Percentiles rank a stretch among this genome's conserved stretches.
Conservation (phyloP, 2,797 vertebrate genomes). For the Gobio occitaniae region DNA sequence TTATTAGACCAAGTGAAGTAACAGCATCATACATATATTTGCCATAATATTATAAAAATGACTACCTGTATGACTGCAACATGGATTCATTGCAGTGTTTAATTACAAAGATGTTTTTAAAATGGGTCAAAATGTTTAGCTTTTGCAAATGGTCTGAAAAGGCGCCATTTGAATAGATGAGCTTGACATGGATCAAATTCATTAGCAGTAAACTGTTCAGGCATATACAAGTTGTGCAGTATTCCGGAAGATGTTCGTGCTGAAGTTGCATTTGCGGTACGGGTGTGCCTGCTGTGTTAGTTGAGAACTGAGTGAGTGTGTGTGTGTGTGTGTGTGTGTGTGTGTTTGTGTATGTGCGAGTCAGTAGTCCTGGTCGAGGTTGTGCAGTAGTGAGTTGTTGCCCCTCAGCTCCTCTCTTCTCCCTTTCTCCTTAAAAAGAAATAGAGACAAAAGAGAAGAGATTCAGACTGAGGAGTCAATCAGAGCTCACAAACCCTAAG, state of each 20-base stretch:
- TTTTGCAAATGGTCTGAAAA: slow-evolving; percentile 18
- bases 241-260: not conserved
- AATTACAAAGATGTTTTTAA: slow-evolving; percentile 2
- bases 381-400: slow-evolving; percentile 79
- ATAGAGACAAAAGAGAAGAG: slow-evolving; percentile 88
- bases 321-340: slow-evolving; percentile 52
- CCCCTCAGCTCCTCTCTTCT: slow-evolving; percentile 85
- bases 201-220: not conserved
- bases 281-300: slow-evolving; percentile 29
- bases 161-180: slow-evolving; percentile 32
- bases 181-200: slow-evolving; percentile 38
- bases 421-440: slow-evolving; percentile 87
- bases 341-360: slow-evolving; percentile 60
- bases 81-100: not conserved
- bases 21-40: not conserved
- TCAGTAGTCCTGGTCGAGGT: slow-evolving; percentile 84
- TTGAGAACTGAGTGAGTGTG: slow-evolving; percentile 31
- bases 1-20: slow-evolving; percentile 12
- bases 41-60: not conserved
- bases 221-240: slow-evolving; percentile 14
- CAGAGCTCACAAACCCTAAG: slow-evolving; percentile 37
- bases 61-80: not conserved
- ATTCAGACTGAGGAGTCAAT: slow-evolving; percentile 75
- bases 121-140: slow-evolving; percentile 9
- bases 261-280: slow-evolving; percentile 19